These are phyloP conservation scores for Eupithecia subfuscata DNA, from an alignment of 2,888 invertebrate species.

Conservation along the genomic window DNA sequence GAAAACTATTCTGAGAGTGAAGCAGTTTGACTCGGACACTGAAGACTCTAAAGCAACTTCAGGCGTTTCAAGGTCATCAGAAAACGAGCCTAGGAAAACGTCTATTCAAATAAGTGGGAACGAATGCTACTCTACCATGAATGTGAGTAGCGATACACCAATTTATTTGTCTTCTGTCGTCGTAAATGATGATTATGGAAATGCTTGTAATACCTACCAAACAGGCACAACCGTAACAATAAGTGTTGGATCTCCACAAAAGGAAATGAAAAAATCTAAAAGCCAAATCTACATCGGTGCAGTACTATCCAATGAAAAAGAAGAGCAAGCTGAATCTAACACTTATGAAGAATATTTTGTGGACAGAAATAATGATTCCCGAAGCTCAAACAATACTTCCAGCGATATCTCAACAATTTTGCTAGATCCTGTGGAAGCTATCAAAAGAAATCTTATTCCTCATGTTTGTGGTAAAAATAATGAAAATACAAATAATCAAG, in stretches of 20 bases:
- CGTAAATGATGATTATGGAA: slow-evolving; percentile 84
- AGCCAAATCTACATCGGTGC: slow-evolving; percentile 82
- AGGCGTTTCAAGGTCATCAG: slow-evolving; percentile 57
- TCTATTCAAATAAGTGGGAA: slow-evolving; percentile 90
- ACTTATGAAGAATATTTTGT: slow-evolving; percentile 76
- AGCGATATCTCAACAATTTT: slow-evolving; percentile 83
- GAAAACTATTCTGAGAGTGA: slow-evolving; percentile 73
- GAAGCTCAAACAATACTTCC: slow-evolving; percentile 44
- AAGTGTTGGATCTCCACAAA: slow-evolving; percentile 82
- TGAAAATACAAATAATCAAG: slow-evolving; percentile 50
- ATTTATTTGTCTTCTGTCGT: slow-evolving; percentile 90
- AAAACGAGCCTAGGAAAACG: slow-evolving; percentile 83
- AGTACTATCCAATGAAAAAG: slow-evolving; percentile 60
- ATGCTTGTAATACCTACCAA: slow-evolving; percentile 76
- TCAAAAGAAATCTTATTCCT: slow-evolving; percentile 89
- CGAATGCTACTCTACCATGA: slow-evolving; percentile 90
- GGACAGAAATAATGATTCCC: slow-evolving; percentile 53
- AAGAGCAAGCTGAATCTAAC: slow-evolving; percentile 61
- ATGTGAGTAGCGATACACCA: slow-evolving; percentile 87
- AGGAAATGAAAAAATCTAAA: slow-evolving; percentile 73
- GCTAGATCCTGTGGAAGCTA: slow-evolving; percentile 90
- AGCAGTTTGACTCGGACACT: slow-evolving; percentile 81
- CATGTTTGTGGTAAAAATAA: slow-evolving; percentile 89
- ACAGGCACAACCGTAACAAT: slow-evolving; percentile 86
- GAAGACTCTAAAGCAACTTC: slow-evolving; percentile 58